Evolutionary conservation across 2,113 vertebrate genomes (phyloP), one percentile per base, ranked within the genome.

Genomic region (Rhea pennata): DNA sequence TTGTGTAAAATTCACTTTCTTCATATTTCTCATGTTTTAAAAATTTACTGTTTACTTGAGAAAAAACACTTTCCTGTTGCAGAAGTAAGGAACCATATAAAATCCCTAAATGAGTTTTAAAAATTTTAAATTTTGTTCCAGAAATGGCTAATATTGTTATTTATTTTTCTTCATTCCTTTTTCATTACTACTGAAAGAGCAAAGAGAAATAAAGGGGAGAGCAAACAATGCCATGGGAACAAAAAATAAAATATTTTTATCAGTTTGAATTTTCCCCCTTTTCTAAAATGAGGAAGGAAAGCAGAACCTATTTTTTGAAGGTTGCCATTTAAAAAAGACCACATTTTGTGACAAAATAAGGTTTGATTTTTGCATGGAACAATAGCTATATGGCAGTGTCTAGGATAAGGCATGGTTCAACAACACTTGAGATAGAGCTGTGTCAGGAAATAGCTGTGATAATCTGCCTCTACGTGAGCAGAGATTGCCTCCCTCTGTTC

Each of bases 1-100:
- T 92, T 39, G 73, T 77, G 75, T 91, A 76, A 93, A 81, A 84
- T 77, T 88, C 24, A 36, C 53, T 91, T 77, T 91, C 23, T 84
- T 67, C 40, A 5, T 73, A 40, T 91, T 86, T 77, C 36, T 80
- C 11, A 4, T 73, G 42, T 51, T 93, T 82, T 85, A 48, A 88
- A 93, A 77, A 53, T 70, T 48, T 39, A 64, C 70, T 77, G 80
- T 54, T 91, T 93, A 71, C 62, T 84, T 71, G 61, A 84, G 94
- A 81, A 73, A 77, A 95, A 67, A 0, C 20, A 66, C 83, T 90
- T 84, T 81, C 64, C 72, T 81, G 70, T 91, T 46, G 53, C 33
- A n/a, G 14, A 76, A 91, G 56, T 77, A 84, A 77, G 73, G 79
- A 81, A 64, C 22, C 16, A 48, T 62, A 19, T 51, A 53, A 75